phyloP scores from a whole-genome alignment of 2,888 invertebrate species.

The Phalera bucephala region DNA sequence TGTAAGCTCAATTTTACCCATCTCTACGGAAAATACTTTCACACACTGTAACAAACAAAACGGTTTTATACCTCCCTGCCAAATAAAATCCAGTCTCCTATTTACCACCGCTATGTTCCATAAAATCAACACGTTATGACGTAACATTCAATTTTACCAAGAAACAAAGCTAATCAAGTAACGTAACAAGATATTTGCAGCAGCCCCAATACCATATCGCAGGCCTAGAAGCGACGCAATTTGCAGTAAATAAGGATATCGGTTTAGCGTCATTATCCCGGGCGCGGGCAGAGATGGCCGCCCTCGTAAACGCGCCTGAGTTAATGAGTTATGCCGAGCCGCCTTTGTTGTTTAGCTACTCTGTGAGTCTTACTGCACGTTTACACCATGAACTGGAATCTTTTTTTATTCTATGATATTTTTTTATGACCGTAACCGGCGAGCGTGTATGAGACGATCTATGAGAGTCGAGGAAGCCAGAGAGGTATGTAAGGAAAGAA shows the following conservation, averaged over 20 bases:
- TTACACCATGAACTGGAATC: too few relatives aligned
- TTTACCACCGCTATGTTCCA: not conserved
- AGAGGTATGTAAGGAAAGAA: too few relatives aligned
- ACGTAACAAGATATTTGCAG: conserved; percentile 39
- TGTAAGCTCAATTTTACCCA: too few relatives aligned
- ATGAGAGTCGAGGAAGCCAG: too few relatives aligned
- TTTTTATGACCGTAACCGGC: too few relatives aligned
- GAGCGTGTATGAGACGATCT: too few relatives aligned
- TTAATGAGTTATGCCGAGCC: conserved; percentile 44
- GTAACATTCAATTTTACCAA: conserved; percentile 28
- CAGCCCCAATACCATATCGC: conserved; percentile 26
- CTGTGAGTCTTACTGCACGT: conserved; percentile 43
- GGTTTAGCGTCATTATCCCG: conserved; percentile 74
- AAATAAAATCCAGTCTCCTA: too few relatives aligned
- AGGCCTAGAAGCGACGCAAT: conserved; percentile 57
- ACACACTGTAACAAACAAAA: too few relatives aligned
- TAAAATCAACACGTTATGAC: conserved; percentile 21
- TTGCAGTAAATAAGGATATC: conserved; percentile 81
- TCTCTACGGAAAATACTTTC: too few relatives aligned
- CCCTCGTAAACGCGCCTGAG: conserved; percentile 51
- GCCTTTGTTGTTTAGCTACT: conserved; percentile 32
- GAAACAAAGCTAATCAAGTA: conserved; percentile 42
- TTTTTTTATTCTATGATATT: too few relatives aligned
- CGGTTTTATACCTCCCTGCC: too few relatives aligned
- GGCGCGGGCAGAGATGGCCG: conserved; percentile 43